Base-by-base conservation (phyloP, 2,113 vertebrate species). In the Chloropsis hardwickii region DNA sequence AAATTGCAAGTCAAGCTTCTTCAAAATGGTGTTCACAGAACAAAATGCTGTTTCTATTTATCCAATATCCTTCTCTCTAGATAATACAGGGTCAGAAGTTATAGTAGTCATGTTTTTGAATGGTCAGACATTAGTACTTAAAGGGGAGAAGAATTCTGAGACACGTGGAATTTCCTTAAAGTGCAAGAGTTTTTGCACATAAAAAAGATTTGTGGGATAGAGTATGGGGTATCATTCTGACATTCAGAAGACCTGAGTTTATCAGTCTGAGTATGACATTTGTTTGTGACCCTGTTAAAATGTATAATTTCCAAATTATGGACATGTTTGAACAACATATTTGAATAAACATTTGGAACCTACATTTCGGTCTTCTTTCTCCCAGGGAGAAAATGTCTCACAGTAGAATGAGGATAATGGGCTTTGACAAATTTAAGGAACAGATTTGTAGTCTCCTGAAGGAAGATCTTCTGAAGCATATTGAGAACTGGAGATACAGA, bases 211-310 rank as follows among this genome's bases (percentile, higher is more conserved):
- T 35, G 10, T 82, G 22, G 11, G 16, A 18, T 47, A 48, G 35
- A 11, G 12, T 37, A 3, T 37, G 14, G 13, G 3, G 1, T 62
- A 39, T 73, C 0, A 0, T 72, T 91, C 31, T 76, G 48, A 53
- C 11, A 28, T 79, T 80, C 53, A n/a, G 13, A 58, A 84, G 24
- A 50, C 11, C 27, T 47, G 27, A 47, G 11, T 56, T 74, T 76
- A 18, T 84, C 58, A 64, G 11, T 81, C 40, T 60, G 33, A 62
- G 22, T 28, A 10, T 62, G 71, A 56, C 11, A n/a, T n/a, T 61
- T 70, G 1, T 77, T 80, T 77, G 45, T 65, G 47, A 71, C 24
- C 8, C 23, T 3, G 2, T 65, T 25, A 35, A 82, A 14, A 5
- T 82, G 5, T 39, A 3, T 53, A 44, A 39, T 16, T 67, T 33